These are phyloP conservation scores for Listronotus bonariensis DNA, from an alignment of 1,140 invertebrate genomes.

Conservation along the genomic window DNA sequence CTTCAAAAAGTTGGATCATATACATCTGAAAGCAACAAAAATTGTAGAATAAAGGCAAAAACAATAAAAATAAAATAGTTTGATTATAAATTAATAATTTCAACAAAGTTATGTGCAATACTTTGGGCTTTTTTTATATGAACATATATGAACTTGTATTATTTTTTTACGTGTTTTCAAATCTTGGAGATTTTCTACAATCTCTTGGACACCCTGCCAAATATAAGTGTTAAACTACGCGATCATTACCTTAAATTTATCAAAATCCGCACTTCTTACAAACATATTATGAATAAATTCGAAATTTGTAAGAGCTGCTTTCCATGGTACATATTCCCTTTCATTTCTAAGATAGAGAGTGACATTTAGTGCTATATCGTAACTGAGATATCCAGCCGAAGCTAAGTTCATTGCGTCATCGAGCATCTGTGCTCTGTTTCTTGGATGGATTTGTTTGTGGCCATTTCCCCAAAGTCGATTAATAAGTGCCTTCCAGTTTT, in stretches of 20 bases:
- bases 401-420: constrained; percentile 88
- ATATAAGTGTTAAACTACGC: neutral
- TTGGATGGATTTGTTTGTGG: constrained; percentile 63
- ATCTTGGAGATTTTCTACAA: too few relatives aligned
- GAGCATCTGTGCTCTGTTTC: constrained; percentile 86
- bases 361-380: constrained; percentile 72
- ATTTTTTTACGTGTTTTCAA: too few relatives aligned
- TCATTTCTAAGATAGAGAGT: constrained; percentile 76
- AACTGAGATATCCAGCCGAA: constrained; percentile 66
- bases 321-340: constrained; percentile 79
- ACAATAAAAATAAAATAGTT: too few relatives aligned
- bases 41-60: too few relatives aligned
- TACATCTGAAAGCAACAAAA: constrained; percentile 63
- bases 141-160: too few relatives aligned
- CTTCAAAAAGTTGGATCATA: constrained; percentile 64
- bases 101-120: too few relatives aligned
- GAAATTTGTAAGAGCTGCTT: constrained; percentile 70
- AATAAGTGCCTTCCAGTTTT: constrained; percentile 66
- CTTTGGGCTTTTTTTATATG: too few relatives aligned
- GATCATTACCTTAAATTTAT: constrained; percentile 71
- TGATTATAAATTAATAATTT: too few relatives aligned
- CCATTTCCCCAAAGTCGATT: constrained; percentile 64
- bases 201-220: too few relatives aligned
- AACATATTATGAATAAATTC: constrained; percentile 77
- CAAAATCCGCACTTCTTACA: constrained; percentile 70